Base-by-base conservation (phyloP, 2,797 vertebrate species). In the Pseudotriccus pelzelni region DNA sequence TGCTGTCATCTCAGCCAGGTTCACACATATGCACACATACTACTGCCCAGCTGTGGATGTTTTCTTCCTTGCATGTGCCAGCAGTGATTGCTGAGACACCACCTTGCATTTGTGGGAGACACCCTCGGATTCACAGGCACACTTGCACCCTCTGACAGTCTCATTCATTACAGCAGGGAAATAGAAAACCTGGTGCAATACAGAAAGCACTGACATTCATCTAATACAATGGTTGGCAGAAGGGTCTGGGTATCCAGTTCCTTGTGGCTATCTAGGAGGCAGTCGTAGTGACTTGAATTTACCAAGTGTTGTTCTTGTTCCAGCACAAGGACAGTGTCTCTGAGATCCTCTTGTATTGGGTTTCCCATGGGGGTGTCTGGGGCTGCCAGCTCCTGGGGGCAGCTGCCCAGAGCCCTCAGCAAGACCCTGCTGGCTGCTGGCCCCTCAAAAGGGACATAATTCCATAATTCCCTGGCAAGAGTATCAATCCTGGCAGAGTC, bases 11-110 rank as follows among this genome's bases (percentile, higher is more conserved):
- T 82, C 30, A 24, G 58, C 37, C 4, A 15, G 27, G 34, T 62
- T 81, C 0, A 0, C n/a, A 36, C 5, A 2, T 14, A 18, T 8
- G 5, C 28, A 9, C 0, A 1, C 32, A 2, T 9, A 32, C 14
- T 23, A 12, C 5, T 3, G 23, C 14, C 6, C 8, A 27, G 60
- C 44, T 64, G 44, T 3, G 25, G 39, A 27, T 55, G 24, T 36
- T 84, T 3, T n/a, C 22, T 55, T 55, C 41, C 34, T 52, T 59
- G 32, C 19, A 1, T 14, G 28, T 66, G 53, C 53, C 86, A 36
- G 25, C n/a, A 55, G 52, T 34, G 81, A 25, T 5, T 52, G 55
- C 76, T 83, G 76, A 32, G 24, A 55, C 9, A 30, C 10, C 68
- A 80, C 8, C 12, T 50, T 64, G 46, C 25, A 12, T 53, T 28